Base-by-base conservation (phyloP, 2,113 vertebrate species). In the Typhlomys cinereus region DNA sequence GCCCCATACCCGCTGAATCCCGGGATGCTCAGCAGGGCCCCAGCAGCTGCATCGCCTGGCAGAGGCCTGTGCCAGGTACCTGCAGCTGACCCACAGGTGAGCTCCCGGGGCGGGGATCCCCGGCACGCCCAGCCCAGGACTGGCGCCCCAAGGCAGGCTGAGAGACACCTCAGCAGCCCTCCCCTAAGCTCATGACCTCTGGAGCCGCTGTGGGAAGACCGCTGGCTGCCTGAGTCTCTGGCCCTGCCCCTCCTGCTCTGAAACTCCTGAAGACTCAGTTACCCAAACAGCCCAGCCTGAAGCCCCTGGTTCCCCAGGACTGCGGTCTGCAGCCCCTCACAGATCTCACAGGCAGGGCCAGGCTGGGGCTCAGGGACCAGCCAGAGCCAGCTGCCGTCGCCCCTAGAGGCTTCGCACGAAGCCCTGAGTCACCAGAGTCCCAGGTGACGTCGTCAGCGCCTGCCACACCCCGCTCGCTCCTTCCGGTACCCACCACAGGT, bases 1-100 rank as follows among this genome's bases (percentile, higher is more conserved):
- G 46, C 4, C 25, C 57, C n/a, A 27, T 21, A n/a, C 15, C n/a
- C n/a, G n/a, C n/a, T n/a, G n/a, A n/a, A n/a, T n/a, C n/a, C n/a
- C n/a, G n/a, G n/a, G n/a, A n/a, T n/a, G n/a, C n/a, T n/a, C n/a
- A 41, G 9, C 0, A 1, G 29, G 27, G 2, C 46, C 31, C 41
- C 36, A 14, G 39, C 13, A 20, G 74, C 57, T 62, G 79, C 17
- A n/a, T n/a, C n/a, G n/a, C n/a, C n/a, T n/a, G n/a, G n/a, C n/a
- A n/a, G n/a, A n/a, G 34, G 39, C 4, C 31, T 23, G 29, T 27
- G 57, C n/a, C 52, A 6, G 34, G 2, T 62, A 20, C 39, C 9
- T 25, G 39, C 15, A 18, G 20, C 62, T 20, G 17, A 5, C 15
- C 52, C 46, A 6, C 54, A 14, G 12, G 1, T 21, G 20, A 36